Percentiles rank a stretch among this genome's conserved stretches.
Conservation (phyloP, 2,797 vertebrate genomes). For the Semaprochilodus insignis region DNA sequence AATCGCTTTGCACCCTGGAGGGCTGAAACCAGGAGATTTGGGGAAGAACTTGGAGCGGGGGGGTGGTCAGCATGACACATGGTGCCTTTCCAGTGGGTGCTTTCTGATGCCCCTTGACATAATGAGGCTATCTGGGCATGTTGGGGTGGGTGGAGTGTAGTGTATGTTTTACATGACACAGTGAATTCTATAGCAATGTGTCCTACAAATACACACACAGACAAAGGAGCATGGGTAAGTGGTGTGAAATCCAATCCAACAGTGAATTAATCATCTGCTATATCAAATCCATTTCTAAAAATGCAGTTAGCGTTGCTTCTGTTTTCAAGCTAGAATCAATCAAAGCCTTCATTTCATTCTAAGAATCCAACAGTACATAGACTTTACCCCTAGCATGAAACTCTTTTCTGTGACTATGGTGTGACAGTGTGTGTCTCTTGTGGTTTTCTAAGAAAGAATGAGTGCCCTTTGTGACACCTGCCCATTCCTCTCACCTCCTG, state of each 20-base stretch:
- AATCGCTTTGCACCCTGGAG: slow-evolving; percentile 16
- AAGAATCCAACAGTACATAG: no score
- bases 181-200: neutral
- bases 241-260: slow-evolving; percentile 56
- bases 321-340: neutral
- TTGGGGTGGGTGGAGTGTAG: neutral
- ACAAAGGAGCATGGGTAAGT: neutral
- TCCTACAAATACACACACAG: neutral
- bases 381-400: neutral
- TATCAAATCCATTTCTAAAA: slow-evolving; percentile 7
- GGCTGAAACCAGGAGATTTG: slow-evolving; percentile 29
- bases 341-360: neutral
- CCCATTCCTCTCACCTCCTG: slow-evolving; percentile 1
- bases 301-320: neutral
- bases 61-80: slow-evolving; percentile 48
- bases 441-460: no score
- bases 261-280: slow-evolving; percentile 59
- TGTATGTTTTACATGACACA: slow-evolving; percentile 28
- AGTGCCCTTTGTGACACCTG: slow-evolving; percentile 17
- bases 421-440: neutral
- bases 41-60: slow-evolving; percentile 32
- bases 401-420: neutral
- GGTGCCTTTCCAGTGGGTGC: slow-evolving; percentile 59
- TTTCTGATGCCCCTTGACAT: slow-evolving; percentile 78
- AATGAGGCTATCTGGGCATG: slow-evolving; percentile 71